phyloP scores from a whole-genome alignment of 2,113 vertebrate species.

The Pao palembangensis region DNA sequence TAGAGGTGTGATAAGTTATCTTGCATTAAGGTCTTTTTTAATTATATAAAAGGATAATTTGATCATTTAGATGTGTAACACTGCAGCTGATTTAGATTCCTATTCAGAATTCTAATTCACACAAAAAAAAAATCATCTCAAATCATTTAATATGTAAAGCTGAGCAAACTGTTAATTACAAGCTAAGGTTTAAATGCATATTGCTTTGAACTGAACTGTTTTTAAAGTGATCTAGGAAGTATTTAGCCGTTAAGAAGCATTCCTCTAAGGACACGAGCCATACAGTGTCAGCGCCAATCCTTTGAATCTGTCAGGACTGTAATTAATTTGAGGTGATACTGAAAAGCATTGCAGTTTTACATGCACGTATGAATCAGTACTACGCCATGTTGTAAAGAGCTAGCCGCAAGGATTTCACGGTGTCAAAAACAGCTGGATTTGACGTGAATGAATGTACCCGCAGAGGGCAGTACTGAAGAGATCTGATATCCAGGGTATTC shows the following conservation, averaged over 20 bases:
- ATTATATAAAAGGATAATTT: no score
- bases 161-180: no score
- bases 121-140: no score
- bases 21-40: no score
- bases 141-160: no score
- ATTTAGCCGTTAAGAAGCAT: constrained; percentile 36
- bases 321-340: constrained; percentile 1
- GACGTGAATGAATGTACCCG: constrained; percentile 22
- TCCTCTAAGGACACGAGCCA: constrained; percentile 60
- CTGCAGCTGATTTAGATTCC: no score
- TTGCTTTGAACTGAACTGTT: constrained; percentile 6
- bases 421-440: constrained; percentile 17
- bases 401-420: constrained; percentile 30
- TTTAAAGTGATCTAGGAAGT: constrained; percentile 23
- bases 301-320: not conserved
- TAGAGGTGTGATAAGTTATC: no score
- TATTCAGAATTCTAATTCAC: no score
- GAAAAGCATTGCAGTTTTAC: constrained; percentile 10
- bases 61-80: no score
- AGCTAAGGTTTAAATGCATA: no score
- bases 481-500: constrained; percentile 55
- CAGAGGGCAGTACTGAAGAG: not conserved
- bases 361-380: constrained; percentile 22
- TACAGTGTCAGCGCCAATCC: constrained; percentile 12
- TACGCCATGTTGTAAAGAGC: constrained; percentile 51